Base-by-base conservation (phyloP, 2,888 invertebrate genomes). In the Cosmorhoe ocellata region DNA sequence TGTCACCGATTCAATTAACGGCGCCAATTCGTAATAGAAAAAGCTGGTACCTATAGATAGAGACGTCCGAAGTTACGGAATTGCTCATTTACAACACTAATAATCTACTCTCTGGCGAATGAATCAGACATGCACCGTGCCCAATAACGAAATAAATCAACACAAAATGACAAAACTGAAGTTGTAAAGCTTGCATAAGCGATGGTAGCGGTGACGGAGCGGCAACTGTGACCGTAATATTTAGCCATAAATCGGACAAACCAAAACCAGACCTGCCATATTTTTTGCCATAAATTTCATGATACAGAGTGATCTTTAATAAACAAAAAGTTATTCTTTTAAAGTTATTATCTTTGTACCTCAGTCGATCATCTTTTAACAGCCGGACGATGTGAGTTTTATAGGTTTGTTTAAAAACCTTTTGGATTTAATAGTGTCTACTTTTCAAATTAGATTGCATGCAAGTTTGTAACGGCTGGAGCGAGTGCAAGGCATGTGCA, bases 21-120 rank as follows among this genome's bases (percentile, higher is more conserved):
- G 58, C 46, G 47, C 56, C 64, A 61, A 66, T 66, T 65, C 64
- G 56, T 64, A 39, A 45, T 33, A 49, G 24, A 51, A 58, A 51
- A 55, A 67, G 68, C 62, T 58, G 57, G 63, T 64, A 70, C n/a
- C n/a, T n/a, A n/a, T n/a, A n/a, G n/a, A n/a, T 66, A 58, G 56
- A 66, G 66, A 52, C 47, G 55, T 66, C 48, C 26, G 40, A 51
- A 43, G 34, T 49, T 44, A 49, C 45, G 52, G 42, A 38, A 32
- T 10, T 36, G 40, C 59, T 63, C 58, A 59, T 63, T 67, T 56
- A 45, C 58, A 59, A 62, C 55, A 18, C 18, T 18, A 44, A 52
- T 56, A 59, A 63, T 63, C 59, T 43, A 38, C 41, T 49, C 46
- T 53, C 40, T n/a, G 43, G 40, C 38, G 50, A 52, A 60, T 58